A percentile compares a stretch with the other conserved stretches of the same genome.
Evolutionary conservation across 30 jellyfish, hydroid and myxozoan species (phyloP).

Genomic region (Sanderia malayensis): DNA sequence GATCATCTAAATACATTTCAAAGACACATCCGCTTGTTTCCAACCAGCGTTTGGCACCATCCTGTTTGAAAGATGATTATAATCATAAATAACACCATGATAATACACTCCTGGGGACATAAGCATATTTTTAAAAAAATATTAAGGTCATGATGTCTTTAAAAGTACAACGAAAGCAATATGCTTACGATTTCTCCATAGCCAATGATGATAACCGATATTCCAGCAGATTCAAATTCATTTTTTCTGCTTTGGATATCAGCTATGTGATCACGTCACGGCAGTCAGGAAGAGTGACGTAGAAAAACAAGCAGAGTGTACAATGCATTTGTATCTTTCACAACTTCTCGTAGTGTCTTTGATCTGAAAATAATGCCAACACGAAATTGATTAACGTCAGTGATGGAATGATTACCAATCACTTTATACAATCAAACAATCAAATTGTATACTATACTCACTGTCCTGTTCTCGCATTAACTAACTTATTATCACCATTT

Average conservation of each 20-base stretch:
- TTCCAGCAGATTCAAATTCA: constrained; percentile 52
- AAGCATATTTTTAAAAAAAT: too few species aligned
- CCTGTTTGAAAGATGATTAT: too few species aligned
- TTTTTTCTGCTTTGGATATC: constrained; percentile 36
- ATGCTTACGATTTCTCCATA: constrained; percentile 66
- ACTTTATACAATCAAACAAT: too few species aligned
- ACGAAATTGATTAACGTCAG: too few species aligned
- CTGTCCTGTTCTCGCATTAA: constrained; percentile 51
- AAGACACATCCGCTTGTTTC: constrained; percentile 55
- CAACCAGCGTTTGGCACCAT: constrained; percentile 62
- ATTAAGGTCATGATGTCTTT: too few species aligned
- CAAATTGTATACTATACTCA: too few species aligned
- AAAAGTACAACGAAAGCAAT: too few species aligned
- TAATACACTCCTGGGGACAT: too few species aligned
- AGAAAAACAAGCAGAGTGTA: constrained; percentile 25
- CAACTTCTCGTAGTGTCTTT: background rate
- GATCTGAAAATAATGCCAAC: background rate
- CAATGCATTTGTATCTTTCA: background rate
- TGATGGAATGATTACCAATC: too few species aligned
- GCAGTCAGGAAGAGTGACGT: constrained; percentile 90
- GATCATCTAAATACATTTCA: constrained; percentile 63
- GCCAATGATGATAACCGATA: constrained; percentile 49
- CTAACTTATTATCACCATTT: constrained; percentile 4
- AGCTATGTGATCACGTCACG: constrained; percentile 93
- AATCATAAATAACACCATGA: too few species aligned